Evolutionary conservation across 2,113 vertebrate genomes (phyloP), one percentile per base, ranked within the genome.

Genomic region (Hippocampus barbouri): DNA sequence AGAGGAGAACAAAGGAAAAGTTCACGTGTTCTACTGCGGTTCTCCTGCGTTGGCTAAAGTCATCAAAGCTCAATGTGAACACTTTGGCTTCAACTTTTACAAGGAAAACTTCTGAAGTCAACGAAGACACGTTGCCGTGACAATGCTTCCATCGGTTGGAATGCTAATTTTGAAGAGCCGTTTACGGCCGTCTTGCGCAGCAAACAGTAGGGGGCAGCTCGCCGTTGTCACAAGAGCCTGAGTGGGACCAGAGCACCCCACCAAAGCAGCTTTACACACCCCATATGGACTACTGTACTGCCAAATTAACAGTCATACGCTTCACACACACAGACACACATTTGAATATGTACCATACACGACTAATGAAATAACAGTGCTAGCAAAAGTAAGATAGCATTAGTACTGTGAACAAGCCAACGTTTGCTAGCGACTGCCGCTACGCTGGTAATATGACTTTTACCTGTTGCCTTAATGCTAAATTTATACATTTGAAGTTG

Each of bases 11-110:
- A 94, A 92, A 62, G 94, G 94, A 5, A 91, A 92, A 25, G 94
- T 95, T 4, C 91, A 92, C 0, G 95, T 96, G 41, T 96, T 98
- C 87, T 96, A 95, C 86, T 96, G 96, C 0, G 95, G 94, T 14
- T 89, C 95, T 0, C 89, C 92, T 0, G 90, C 88, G 0, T 90
- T 96, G 9, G 94, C 94, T 27, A 93, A 92, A 78, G 75, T 88
- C 61, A 85, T 96, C 81, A 93, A 92, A 64, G 79, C 80, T 9
- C 94, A 94, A 51, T 95, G 95, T 25, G 93, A 95, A 57, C 67
- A 40, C 76, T 93, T 95, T 1, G 76, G 87, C 69, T 97, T 97
- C 90, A 75, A 84, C 57, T 96, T 96, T 81, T 97, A 94, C 92
- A 92, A 91, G 71, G 95, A 96, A 66, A 90, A 93, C 83, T 97